phyloP scores from a whole-genome alignment of 2,113 vertebrate genomes.

The Prochilodus magdalenae region DNA sequence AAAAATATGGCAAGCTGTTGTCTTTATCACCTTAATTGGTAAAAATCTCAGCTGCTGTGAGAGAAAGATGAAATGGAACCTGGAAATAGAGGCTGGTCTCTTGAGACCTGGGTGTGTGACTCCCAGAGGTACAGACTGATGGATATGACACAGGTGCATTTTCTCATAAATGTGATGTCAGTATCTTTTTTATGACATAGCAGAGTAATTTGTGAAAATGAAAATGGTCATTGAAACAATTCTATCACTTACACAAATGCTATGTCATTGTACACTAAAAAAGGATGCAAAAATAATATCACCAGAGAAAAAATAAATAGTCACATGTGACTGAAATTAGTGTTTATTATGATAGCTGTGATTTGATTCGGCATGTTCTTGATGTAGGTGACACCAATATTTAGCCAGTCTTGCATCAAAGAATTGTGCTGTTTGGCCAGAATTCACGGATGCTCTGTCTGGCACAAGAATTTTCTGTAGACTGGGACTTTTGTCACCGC shows the following conservation, averaged over 20 bases:
- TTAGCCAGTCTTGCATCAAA: too few relatives aligned
- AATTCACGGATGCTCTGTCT: too few relatives aligned
- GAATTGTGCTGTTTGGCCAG: too few relatives aligned
- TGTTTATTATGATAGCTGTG: too few relatives aligned
- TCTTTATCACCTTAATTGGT: constrained; percentile 57
- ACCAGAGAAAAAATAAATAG: too few relatives aligned
- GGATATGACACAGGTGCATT: constrained; percentile 26
- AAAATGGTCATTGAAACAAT: background rate
- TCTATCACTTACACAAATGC: background rate
- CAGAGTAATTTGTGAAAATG: background rate
- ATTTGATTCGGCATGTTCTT: too few relatives aligned
- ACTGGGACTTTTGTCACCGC: too few relatives aligned
- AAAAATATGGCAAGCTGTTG: constrained; percentile 48
- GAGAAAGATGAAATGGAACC: constrained; percentile 49
- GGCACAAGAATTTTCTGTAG: too few relatives aligned
- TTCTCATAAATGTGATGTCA: constrained; percentile 5
- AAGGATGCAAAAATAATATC: constrained; percentile 2
- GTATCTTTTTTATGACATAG: constrained; percentile 19
- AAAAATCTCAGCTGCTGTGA: constrained; percentile 35
- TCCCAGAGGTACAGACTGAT: constrained; percentile 15
- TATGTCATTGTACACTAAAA: background rate
- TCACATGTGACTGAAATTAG: too few relatives aligned
- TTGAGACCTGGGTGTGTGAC: background rate
- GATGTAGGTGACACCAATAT: too few relatives aligned
- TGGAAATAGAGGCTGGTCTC: constrained; percentile 43